Evolutionary conservation across 1,140 invertebrate genomes (phyloP).

Genomic region (Asobara japonica): DNA sequence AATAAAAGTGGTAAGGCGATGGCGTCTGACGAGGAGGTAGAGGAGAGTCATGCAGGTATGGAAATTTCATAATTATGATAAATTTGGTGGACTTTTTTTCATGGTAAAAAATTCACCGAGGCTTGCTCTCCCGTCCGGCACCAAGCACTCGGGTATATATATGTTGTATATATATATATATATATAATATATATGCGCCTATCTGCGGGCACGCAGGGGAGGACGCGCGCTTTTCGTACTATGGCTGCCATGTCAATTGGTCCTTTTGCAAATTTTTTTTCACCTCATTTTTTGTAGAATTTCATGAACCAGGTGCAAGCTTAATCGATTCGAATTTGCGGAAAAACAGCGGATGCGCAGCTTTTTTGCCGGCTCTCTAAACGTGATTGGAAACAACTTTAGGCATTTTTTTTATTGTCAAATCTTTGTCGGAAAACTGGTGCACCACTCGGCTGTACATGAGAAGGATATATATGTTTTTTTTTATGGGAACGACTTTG

Average conservation of each 20-base stretch:
- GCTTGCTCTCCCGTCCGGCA: slow-evolving; percentile 9
- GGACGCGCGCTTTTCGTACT: slow-evolving; percentile 61
- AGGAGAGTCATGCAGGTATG: slow-evolving; percentile 82
- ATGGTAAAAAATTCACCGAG: not conserved
- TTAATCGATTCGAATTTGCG: no score
- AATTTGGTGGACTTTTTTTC: not conserved
- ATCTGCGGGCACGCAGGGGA: slow-evolving; percentile 34
- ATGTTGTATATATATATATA: no score
- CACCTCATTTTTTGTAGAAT: no score
- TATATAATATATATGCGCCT: no score
- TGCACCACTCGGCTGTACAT: no score
- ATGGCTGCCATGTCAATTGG: slow-evolving; percentile 62
- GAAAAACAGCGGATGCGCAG: no score
- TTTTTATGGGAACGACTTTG: not conserved
- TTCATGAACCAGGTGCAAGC: no score
- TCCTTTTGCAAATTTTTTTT: slow-evolving; percentile 34
- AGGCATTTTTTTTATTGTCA: slow-evolving; percentile 7
- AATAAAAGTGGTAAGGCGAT: slow-evolving; percentile 59
- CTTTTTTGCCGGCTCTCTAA: no score
- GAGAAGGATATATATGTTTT: no score
- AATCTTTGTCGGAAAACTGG: not conserved
- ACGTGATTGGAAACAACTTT: no score
- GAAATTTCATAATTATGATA: slow-evolving; percentile 41
- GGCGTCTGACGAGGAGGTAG: slow-evolving; percentile 82
- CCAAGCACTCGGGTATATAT: not conserved